Percentiles rank a stretch among this genome's conserved stretches.
These are phyloP conservation scores for Sturmia bella DNA, from an alignment of 2,888 invertebrate genomes.

Conservation along the genomic window DNA sequence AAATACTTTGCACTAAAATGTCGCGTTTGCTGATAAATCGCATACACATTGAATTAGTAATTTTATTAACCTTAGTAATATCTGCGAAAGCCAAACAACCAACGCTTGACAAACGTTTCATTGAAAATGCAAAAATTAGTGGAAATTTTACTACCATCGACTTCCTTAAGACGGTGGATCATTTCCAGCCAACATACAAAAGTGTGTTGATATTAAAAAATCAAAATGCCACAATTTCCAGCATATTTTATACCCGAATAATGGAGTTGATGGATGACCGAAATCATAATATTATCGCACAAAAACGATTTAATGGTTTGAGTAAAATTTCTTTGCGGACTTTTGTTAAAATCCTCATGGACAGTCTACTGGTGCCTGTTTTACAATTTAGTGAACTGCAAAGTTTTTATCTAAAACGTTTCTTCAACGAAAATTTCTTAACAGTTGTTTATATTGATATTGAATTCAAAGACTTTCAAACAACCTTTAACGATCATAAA, in stretches of 20 bases:
- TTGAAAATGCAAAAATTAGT: conserved; percentile 33
- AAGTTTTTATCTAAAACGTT: conserved; percentile 71
- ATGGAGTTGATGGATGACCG: conserved; percentile 26
- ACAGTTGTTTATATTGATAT: conserved; percentile 72
- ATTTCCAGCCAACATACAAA: conserved; percentile 69
- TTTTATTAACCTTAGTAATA: conserved; percentile 66
- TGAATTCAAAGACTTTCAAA: conserved; percentile 54
- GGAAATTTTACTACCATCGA: conserved; percentile 58
- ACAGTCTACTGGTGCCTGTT: conserved; percentile 71
- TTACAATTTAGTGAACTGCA: conserved; percentile 73
- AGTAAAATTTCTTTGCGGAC: conserved; percentile 30
- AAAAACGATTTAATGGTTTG: background rate
- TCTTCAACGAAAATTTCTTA: conserved; percentile 71
- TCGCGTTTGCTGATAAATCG: conserved; percentile 58
- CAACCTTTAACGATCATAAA: conserved; percentile 64
- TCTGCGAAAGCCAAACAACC: conserved; percentile 29
- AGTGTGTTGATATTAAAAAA: conserved; percentile 70
- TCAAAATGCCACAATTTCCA: conserved; percentile 53
- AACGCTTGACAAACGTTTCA: conserved; percentile 5
- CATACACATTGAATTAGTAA: conserved; percentile 63
- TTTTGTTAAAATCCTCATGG: conserved; percentile 69
- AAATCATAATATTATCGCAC: conserved; percentile 12
- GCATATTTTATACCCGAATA: conserved; percentile 46
- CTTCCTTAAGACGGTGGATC: conserved; percentile 71
- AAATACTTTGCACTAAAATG: conserved; percentile 41